Evolutionary conservation across 2,113 vertebrate species (phyloP).

Genomic region (Myotis davidii): DNA sequence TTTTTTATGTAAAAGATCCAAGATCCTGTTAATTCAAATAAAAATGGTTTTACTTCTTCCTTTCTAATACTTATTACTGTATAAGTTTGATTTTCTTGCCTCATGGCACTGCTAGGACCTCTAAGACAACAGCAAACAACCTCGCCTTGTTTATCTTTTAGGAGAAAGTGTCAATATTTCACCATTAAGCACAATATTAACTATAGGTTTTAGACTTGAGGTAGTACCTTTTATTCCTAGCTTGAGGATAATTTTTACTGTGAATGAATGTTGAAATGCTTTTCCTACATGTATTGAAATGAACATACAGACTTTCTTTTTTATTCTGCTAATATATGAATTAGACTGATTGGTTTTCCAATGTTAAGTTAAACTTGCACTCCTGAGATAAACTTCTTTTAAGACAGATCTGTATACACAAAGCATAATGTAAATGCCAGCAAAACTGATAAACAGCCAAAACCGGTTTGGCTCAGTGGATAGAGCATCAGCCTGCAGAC

Average conservation of each 20-base stretch:
- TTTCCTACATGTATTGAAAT: slow-evolving; percentile 10
- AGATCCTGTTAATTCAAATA: neutral
- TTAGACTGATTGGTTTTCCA: neutral
- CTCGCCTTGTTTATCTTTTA: neutral
- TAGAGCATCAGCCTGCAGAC: too few species aligned
- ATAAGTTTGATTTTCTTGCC: neutral
- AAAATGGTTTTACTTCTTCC: neutral
- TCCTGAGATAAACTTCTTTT: slow-evolving; percentile 5
- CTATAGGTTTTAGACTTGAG: slow-evolving; percentile 3
- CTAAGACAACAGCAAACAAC: neutral
- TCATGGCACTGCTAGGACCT: neutral
- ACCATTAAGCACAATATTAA: slow-evolving; percentile 25
- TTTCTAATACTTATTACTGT: neutral
- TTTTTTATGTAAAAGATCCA: neutral
- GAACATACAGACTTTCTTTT: neutral
- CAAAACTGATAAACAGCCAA: neutral
- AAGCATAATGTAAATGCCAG: neutral
- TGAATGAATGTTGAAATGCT: neutral
- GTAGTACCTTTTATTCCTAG: slow-evolving; percentile 37
- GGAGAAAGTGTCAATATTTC: neutral
- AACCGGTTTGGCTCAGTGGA: too few species aligned
- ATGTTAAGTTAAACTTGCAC: slow-evolving; percentile 5
- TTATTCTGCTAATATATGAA: slow-evolving; percentile 19
- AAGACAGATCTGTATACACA: neutral
- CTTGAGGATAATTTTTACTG: slow-evolving; percentile 12